Evolutionary conservation across 64 coral and sea anemone species (phyloP).

Genomic region (Montipora cactus): DNA sequence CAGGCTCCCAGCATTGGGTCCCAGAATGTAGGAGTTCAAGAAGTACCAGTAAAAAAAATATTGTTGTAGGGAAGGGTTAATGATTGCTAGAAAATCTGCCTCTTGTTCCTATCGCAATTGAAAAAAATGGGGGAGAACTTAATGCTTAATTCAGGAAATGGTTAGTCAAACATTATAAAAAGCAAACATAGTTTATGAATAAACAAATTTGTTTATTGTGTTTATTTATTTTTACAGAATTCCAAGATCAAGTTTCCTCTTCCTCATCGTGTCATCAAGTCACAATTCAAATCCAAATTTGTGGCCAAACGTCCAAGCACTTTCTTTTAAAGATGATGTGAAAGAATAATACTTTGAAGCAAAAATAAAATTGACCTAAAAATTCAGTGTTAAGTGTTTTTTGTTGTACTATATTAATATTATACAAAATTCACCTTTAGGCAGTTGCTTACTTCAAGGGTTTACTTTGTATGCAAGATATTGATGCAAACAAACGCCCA

Average conservation of each 20-base stretch:
- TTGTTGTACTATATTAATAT: background rate
- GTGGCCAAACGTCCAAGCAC: slow-evolving; percentile 94
- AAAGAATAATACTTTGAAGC: slow-evolving; percentile 16
- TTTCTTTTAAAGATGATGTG: slow-evolving; percentile 72
- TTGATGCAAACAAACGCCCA: too few relatives aligned
- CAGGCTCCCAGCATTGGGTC: too few relatives aligned
- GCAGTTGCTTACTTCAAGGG: background rate
- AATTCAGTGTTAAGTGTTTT: background rate
- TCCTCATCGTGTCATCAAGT: slow-evolving; percentile 95
- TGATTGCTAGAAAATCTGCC: too few relatives aligned
- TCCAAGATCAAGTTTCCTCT: slow-evolving; percentile 95
- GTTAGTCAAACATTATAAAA: too few relatives aligned
- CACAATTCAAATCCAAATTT: slow-evolving; percentile 96
- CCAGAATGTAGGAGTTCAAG: too few relatives aligned
- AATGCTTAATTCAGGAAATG: too few relatives aligned
- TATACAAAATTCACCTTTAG: too few relatives aligned
- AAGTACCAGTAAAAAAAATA: too few relatives aligned
- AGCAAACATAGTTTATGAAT: background rate
- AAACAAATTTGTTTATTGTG: background rate
- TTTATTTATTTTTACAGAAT: slow-evolving; percentile 69
- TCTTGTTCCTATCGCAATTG: too few relatives aligned
- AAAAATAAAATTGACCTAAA: slow-evolving; percentile 20
- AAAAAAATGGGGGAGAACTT: too few relatives aligned
- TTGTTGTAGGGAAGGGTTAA: too few relatives aligned
- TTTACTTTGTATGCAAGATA: background rate